phyloP scores from a whole-genome alignment of 2,113 vertebrate species.

The Hyla sarda region DNA sequence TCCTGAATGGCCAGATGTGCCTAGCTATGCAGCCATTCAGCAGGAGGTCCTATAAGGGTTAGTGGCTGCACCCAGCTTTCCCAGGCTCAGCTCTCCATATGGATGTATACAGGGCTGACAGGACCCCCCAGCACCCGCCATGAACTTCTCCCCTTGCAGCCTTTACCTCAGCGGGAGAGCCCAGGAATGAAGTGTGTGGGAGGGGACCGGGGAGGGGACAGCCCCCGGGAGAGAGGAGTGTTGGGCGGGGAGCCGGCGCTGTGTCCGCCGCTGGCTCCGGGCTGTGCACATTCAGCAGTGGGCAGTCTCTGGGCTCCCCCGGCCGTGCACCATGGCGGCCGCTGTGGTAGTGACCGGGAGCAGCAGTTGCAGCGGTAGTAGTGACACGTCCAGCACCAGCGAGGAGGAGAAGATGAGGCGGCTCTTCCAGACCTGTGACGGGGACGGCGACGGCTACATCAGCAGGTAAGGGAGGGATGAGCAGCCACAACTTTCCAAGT shows the following conservation, averaged over 20 bases:
- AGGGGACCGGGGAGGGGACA: no score
- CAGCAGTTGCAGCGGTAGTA: conserved; percentile 72
- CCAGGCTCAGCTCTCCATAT: no score
- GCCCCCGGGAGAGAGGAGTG: background rate
- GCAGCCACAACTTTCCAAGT: background rate
- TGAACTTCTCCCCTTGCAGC: background rate
- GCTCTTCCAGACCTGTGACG: conserved; percentile 82
- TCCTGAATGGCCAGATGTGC: no score
- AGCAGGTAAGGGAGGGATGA: conserved; percentile 72
- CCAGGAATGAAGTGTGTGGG: background rate
- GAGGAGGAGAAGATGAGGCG: conserved; percentile 80
- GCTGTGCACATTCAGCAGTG: conserved; percentile 27
- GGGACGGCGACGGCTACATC: conserved; percentile 79
- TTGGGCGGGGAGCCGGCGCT: conserved; percentile 2
- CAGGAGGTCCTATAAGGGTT: no score
- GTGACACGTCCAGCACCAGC: conserved; percentile 79
- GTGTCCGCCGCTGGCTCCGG: conserved; percentile 44
- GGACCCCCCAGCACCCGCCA: background rate
- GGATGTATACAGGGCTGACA: background rate
- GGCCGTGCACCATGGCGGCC: conserved; percentile 74
- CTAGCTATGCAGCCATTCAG: no score
- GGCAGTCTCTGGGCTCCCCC: conserved; percentile 41
- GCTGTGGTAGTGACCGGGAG: conserved; percentile 63
- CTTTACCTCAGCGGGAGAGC: background rate
- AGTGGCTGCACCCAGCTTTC: no score